phyloP scores from a whole-genome alignment of 2,888 invertebrate genomes.

The Hirtodrosophila alboralis region DNA sequence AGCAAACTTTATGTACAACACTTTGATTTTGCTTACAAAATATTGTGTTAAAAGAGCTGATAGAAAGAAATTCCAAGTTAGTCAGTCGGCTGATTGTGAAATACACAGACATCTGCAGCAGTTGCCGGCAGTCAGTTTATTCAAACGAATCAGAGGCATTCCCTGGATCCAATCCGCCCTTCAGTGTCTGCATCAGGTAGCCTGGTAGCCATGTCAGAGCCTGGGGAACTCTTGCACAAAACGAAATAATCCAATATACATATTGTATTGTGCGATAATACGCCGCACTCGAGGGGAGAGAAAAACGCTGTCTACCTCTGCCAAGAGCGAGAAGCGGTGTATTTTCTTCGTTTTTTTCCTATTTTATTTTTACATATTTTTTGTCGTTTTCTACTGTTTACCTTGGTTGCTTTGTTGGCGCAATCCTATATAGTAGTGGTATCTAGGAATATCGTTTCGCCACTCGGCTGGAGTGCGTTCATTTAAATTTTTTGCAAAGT shows the following conservation, averaged over 20 bases:
- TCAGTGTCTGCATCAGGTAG: conserved; percentile 19
- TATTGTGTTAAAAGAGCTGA: conserved; percentile 21
- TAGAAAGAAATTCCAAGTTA: conserved; percentile 5
- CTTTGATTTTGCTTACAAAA: conserved; percentile 41
- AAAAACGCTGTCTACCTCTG: conserved; percentile 23
- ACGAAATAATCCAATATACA: conserved; percentile 79
- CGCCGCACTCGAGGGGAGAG: conserved; percentile 22
- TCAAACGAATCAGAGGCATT: background rate
- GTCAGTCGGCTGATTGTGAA: too few relatives aligned
- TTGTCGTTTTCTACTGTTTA: conserved; percentile 35
- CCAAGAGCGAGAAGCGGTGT: conserved; percentile 11
- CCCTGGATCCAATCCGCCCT: background rate
- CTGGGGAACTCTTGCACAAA: conserved; percentile 56
- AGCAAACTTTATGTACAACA: conserved; percentile 44
- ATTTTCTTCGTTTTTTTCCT: conserved; percentile 19
- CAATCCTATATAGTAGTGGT: conserved; percentile 17
- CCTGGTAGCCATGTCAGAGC: conserved; percentile 27
- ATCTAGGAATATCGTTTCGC: conserved; percentile 26
- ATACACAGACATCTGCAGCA: background rate
- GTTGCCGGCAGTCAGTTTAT: conserved; percentile 3
- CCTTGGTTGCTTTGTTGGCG: conserved; percentile 38
- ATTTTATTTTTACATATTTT: conserved; percentile 17
- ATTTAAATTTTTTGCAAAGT: conserved; percentile 76
- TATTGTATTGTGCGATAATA: conserved; percentile 79
- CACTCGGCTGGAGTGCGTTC: conserved; percentile 55